Evolutionary conservation across 2,797 vertebrate genomes (phyloP).

Genomic region (Spondyliosoma cantharus): DNA sequence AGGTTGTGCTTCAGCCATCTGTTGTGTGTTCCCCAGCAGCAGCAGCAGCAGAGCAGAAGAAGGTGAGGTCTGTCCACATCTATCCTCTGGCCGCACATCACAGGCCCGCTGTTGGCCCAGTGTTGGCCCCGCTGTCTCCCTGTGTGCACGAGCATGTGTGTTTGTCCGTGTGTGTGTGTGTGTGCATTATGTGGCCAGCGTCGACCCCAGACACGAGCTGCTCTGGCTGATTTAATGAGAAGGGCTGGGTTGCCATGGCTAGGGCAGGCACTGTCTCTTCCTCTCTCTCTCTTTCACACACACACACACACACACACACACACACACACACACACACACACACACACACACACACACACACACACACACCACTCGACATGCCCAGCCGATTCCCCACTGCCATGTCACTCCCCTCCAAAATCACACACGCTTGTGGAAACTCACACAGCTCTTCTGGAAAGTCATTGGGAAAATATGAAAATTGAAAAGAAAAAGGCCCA

Average conservation of each 20-base stretch:
- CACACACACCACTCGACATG: constrained; percentile 33
- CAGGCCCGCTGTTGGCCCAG: constrained; percentile 77
- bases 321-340: constrained; percentile 27
- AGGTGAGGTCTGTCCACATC: constrained; percentile 89
- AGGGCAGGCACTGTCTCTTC: constrained; percentile 48
- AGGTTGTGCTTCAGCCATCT: constrained; percentile 88
- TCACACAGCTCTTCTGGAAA: constrained; percentile 63
- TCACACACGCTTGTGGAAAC: constrained; percentile 68
- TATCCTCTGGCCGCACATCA: constrained; percentile 84
- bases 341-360: constrained; percentile 34
- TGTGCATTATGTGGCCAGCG: constrained; percentile 60
- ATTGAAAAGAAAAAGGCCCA: constrained; percentile 25
- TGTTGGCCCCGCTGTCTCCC: constrained; percentile 68
- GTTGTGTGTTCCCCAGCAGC: constrained; percentile 86
- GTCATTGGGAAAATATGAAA: constrained; percentile 48
- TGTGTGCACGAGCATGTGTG: constrained; percentile 36
- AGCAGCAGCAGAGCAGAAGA: constrained; percentile 85
- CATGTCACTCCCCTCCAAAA: constrained; percentile 57
- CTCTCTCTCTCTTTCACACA: constrained; percentile 1
- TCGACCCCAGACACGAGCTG: constrained; percentile 72
- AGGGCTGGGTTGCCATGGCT: constrained; percentile 70
- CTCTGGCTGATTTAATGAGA: constrained; percentile 83
- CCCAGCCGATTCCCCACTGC: constrained; percentile 46
- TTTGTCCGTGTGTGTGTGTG: constrained; percentile 22
- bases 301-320: constrained; percentile 5